These are phyloP conservation scores for Noctua pronuba DNA, from an alignment of 2,888 invertebrate species.

Conservation along the genomic window DNA sequence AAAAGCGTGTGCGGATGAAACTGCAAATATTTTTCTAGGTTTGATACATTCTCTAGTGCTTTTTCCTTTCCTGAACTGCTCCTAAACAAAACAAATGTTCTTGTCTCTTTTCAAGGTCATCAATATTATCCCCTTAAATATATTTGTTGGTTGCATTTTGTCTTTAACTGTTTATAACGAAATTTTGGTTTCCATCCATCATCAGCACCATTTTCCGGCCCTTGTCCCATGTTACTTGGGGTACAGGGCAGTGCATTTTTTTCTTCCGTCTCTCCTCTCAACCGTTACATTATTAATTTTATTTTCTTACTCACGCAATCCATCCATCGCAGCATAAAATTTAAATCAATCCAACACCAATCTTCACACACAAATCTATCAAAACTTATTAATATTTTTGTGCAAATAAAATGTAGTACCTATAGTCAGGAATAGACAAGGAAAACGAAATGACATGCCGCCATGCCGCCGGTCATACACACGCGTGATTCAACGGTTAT, in stretches of 20 bases:
- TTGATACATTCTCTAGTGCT: background rate
- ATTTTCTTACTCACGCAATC: background rate
- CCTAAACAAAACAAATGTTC: background rate
- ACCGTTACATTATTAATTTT: background rate
- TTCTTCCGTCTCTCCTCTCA: background rate
- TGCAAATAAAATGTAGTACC: slow-evolving; percentile 16
- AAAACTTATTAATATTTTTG: slow-evolving; percentile 1
- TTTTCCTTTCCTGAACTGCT: background rate
- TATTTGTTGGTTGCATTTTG: background rate
- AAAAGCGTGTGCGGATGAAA: background rate
- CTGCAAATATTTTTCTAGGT: background rate
- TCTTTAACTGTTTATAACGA: background rate
- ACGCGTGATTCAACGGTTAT: slow-evolving; percentile 61
- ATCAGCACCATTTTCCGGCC: background rate
- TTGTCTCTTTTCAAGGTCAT: background rate
- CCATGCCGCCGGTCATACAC: slow-evolving; percentile 15
- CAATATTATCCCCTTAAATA: background rate
- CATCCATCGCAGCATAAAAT: background rate
- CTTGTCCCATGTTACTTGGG: background rate
- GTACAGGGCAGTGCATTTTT: background rate
- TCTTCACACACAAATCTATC: background rate
- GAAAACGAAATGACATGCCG: slow-evolving; percentile 45
- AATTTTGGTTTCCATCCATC: background rate
- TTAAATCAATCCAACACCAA: background rate
- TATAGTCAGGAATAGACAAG: slow-evolving; percentile 39